Evolutionary conservation across 1,140 invertebrate genomes (phyloP).

Genomic region (Harpegnathos saltator): DNA sequence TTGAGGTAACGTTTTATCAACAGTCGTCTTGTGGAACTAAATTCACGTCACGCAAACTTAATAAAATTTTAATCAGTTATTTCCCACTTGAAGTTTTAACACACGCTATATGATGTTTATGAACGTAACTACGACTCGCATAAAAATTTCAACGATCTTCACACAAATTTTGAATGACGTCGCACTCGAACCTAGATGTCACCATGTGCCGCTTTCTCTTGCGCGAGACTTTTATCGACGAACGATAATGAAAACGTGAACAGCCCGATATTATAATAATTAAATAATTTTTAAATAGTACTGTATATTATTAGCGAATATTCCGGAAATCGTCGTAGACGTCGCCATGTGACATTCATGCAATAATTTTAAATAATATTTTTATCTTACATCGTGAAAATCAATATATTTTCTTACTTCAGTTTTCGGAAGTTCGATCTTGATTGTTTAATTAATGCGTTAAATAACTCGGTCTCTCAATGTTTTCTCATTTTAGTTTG

Average conservation of each 20-base stretch:
- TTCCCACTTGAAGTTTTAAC: neutral
- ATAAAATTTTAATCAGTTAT: neutral
- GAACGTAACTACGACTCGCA: neutral
- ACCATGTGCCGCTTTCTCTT: slow-evolving; percentile 1
- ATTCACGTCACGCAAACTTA: neutral
- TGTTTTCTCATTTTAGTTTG: no score
- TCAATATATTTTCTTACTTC: no score
- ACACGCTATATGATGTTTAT: slow-evolving; percentile 1
- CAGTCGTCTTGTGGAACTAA: slow-evolving; percentile 27
- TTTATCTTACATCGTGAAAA: no score
- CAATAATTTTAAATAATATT: no score
- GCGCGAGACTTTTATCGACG: neutral
- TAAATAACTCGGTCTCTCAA: no score
- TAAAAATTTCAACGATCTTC: neutral
- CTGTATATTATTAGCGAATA: no score
- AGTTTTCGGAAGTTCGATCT: no score
- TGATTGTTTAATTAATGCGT: no score
- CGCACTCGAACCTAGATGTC: slow-evolving; percentile 17
- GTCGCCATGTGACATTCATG: no score
- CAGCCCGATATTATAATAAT: slow-evolving; percentile 2
- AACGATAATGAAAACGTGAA: slow-evolving; percentile 8
- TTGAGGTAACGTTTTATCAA: slow-evolving; percentile 19
- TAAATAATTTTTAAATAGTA: neutral
- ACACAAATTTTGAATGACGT: neutral
- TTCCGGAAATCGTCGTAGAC: no score